Base-by-base conservation (phyloP, 1,140 invertebrate species). In the Ptiloglossa arizonensis region DNA sequence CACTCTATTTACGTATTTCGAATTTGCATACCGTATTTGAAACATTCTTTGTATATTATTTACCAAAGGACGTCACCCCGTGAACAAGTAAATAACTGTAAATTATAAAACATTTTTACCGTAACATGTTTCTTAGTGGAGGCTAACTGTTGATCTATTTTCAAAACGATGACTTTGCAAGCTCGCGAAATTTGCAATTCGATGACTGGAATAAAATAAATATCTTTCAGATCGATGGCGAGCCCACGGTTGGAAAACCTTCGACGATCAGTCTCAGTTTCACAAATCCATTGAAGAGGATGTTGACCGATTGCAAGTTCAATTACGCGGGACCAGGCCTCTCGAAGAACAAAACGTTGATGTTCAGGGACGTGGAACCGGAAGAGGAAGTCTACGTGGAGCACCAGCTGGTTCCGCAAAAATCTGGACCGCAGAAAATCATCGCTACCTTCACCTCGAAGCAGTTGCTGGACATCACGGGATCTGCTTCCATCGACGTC, bases 271-370 rank as follows among this genome's bases (percentile, higher is more conserved):
- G 88, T 9, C 90, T 96, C 13, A 94, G 94, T 15, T 96, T 97
- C 83, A 93, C 91, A 66, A 97, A 97, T 90, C 96, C 96, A 0
- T 87, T 97, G 71, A 94, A 95, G 27, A 92, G 89, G 4, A 73
- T 81, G 0, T 86, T 97, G 38, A 95, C 95, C 0, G 92, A 94
- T 0, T 96, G 95, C 81, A 93, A 93, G 73, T 95, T 96, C 86
- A 93, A 94, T 63, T 93, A 96, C 75, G 95, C 96, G 71, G 95
- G 95, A 3, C 94, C 95, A 0, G 95, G 95, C 4, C 90, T 96
- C 1, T 92, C 93, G 0, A 94, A 93, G 56, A 95, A 94, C 66
- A 93, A 94, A 69, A 93, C 92, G 1, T 81, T 95, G 1, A 82
- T 90, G 11, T 94, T 93, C 64, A 89, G 92, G 50, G 94, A 95